phyloP scores from a whole-genome alignment of 2,797 vertebrate species.

The Acipenser oxyrinchus region DNA sequence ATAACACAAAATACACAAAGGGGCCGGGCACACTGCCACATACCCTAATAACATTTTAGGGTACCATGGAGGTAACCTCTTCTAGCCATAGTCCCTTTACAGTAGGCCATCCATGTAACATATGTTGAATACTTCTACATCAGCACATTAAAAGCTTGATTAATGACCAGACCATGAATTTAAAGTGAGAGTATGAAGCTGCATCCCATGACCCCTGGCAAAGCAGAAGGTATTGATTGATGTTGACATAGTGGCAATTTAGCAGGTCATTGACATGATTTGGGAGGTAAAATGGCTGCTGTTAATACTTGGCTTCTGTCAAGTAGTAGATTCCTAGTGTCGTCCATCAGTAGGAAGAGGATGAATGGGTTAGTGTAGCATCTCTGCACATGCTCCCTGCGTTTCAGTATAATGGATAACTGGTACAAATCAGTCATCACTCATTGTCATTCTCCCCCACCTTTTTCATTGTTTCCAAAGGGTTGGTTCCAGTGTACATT shows the following conservation, averaged over 20 bases:
- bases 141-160: too few species aligned
- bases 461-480: conserved; percentile 53
- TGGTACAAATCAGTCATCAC: conserved; percentile 51
- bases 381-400: conserved; percentile 36
- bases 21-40: too few species aligned
- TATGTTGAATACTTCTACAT: too few species aligned
- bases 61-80: too few species aligned
- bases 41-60: too few species aligned
- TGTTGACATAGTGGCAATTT: neutral
- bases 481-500: conserved; percentile 16
- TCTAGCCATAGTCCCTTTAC: too few species aligned
- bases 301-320: conserved; percentile 21
- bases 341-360: conserved; percentile 29
- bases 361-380: conserved; percentile 41
- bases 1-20: too few species aligned
- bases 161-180: conserved; percentile 27
- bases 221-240: conserved; percentile 8
- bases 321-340: conserved; percentile 51
- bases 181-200: conserved; percentile 22
- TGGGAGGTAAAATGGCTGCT: conserved; percentile 7
- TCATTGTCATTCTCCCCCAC: conserved; percentile 49
- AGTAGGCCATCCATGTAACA: too few species aligned
- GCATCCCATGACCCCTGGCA: conserved; percentile 19
- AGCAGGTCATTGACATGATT: neutral
- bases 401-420: conserved; percentile 54